These are phyloP conservation scores for Rhombomys opimus DNA, from an alignment of 2,113 vertebrate genomes.

Conservation along the genomic window DNA sequence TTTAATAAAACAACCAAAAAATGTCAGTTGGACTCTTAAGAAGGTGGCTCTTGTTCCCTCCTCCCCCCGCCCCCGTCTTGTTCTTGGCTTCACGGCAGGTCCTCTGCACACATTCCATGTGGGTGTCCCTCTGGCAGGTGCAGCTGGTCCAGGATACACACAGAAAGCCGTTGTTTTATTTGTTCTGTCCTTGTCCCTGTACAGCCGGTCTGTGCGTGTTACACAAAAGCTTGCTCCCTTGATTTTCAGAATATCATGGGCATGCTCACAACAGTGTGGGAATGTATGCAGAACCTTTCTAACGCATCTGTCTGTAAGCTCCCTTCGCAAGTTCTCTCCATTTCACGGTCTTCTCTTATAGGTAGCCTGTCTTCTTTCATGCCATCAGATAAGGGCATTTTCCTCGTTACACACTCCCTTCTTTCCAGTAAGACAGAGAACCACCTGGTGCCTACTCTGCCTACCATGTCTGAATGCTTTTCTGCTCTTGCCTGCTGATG, in stretches of 20 bases:
- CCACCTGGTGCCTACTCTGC: background rate
- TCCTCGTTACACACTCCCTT: background rate
- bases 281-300: background rate
- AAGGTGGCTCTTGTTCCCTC: background rate
- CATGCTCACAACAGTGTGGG: background rate
- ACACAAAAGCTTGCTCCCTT: background rate
- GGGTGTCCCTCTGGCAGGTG: background rate
- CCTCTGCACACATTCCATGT: background rate
- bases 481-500: background rate
- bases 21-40: background rate
- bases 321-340: background rate
- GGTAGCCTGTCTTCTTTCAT: background rate
- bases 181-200: background rate
- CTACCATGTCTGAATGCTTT: background rate
- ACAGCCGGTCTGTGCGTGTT: background rate
- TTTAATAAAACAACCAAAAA: background rate
- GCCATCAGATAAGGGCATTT: background rate
- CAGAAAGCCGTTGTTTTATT: background rate
- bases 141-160: background rate
- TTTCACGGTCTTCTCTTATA: background rate
- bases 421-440: background rate
- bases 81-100: no score
- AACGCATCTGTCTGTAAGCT: background rate
- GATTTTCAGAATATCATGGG: background rate
- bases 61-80: accelerated